Base-by-base conservation (phyloP, 2,888 invertebrate genomes). In the Cryptocephalus primarius region DNA sequence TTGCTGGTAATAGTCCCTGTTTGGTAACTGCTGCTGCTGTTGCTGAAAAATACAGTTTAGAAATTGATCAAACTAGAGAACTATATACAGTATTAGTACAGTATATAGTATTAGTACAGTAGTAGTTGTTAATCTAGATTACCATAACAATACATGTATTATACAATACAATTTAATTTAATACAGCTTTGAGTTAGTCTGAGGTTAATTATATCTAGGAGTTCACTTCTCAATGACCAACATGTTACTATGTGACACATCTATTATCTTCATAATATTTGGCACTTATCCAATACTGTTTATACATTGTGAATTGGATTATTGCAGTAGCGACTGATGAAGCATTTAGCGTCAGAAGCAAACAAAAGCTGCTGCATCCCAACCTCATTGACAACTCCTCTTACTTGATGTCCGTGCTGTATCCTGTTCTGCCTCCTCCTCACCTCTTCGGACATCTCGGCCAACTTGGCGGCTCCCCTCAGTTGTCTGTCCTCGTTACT, bases 401-500 rank as follows among this genome's bases (percentile, higher is more conserved):
- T 43, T 4, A 39, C 46, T 40, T 48, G 48, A 22, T 43, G 45
- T 34, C n/a, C 32, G 11, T 51, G 43, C 22, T 46, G 50, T 1
- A 59, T 52, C 36, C 73, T 68, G 52, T 73, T 75, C 54, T 76
- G 76, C 12, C 83, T 66, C 41, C 85, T 70, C 49, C 83, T 69
- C 9, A 86, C 82, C 64, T 89, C 87, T 61, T 90, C 87, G 3
- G 85, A 81, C 85, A 88, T 60, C 68, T 88, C 88, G 4, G 82
- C 80, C 48, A 87, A 72, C 64, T 87, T 83, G 0, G 83, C 83
- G 39, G 76, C 71, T 1, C 79, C 76, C 31, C 68, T 55, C 33
- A 66, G 40, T 33, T 57, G 50, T 39, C 58, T 44, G 31, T 60
- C 60, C 13, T 60, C 60, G 36, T 55, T 55, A 42, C 53, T 46